These are phyloP conservation scores for Drosophila ogumai DNA, from an alignment of 1,140 invertebrate species.

Conservation along the genomic window DNA sequence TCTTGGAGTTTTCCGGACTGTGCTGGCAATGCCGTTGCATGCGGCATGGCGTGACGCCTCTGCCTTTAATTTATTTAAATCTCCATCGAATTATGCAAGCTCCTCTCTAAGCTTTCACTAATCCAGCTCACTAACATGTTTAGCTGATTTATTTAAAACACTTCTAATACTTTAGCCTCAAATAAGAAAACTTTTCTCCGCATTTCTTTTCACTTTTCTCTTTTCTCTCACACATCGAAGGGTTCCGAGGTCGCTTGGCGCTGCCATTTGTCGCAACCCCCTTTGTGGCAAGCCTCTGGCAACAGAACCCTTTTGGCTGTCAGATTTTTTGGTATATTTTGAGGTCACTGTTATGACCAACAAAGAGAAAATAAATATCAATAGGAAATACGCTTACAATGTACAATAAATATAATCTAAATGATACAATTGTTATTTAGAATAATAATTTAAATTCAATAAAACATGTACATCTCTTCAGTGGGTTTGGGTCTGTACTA, in stretches of 20 bases:
- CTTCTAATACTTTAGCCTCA: neutral
- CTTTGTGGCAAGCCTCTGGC: neutral
- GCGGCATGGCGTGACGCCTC: conserved; percentile 2
- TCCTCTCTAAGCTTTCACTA: neutral
- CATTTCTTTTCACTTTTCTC: neutral
- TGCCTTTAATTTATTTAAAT: neutral
- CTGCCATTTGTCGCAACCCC: conserved; percentile 1
- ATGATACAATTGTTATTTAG: too few relatives aligned
- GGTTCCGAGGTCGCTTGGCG: neutral
- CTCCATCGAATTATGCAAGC: conserved; percentile 4
- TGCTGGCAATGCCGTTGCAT: conserved; percentile 35
- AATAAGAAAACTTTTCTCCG: neutral
- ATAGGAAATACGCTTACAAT: too few relatives aligned
- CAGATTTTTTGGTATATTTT: neutral
- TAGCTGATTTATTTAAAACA: neutral
- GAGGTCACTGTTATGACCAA: too few relatives aligned
- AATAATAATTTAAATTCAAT: neutral
- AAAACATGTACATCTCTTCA: neutral
- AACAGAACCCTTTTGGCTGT: too few relatives aligned
- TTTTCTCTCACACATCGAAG: neutral
- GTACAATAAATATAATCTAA: too few relatives aligned
- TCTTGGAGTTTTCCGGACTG: conserved; percentile 2
- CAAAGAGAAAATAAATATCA: neutral
- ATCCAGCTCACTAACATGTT: neutral
- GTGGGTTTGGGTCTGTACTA: neutral